Conservation (phyloP, 2,113 vertebrate species). For the Pterocles burchelli region DNA sequence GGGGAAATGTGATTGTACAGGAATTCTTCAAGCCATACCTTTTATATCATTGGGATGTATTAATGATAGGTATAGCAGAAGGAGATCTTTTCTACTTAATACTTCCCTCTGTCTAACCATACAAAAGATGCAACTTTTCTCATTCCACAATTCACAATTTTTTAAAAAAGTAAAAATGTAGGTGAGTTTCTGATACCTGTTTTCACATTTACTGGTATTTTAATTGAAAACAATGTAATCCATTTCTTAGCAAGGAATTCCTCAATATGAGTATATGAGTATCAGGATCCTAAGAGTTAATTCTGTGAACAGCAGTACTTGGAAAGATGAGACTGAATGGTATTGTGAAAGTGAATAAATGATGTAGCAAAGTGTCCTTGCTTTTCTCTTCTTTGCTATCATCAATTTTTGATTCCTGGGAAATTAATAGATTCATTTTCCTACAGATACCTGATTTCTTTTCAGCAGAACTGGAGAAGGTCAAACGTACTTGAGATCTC, state of each 20-base stretch:
- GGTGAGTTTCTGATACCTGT: neutral
- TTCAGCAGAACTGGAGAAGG: conserved; percentile 34
- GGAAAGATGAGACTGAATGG: conserved; percentile 8
- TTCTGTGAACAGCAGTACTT: neutral
- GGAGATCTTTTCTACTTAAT: neutral
- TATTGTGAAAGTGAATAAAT: conserved; percentile 27
- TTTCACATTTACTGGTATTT: neutral
- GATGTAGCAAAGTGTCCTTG: conserved; percentile 31
- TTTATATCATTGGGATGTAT: conserved; percentile 6
- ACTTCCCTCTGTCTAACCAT: neutral
- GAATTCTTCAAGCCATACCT: neutral
- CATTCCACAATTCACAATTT: neutral
- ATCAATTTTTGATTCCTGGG: conserved; percentile 31
- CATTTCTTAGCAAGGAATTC: neutral
- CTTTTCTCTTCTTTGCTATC: conserved; percentile 23
- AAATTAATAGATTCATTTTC: conserved; percentile 39
- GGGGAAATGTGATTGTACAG: neutral
- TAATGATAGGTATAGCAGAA: neutral
- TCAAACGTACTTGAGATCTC: conserved; percentile 30
- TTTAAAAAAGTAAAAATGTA: neutral
- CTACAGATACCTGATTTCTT: conserved; percentile 34
- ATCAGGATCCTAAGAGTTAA: neutral
- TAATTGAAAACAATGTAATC: neutral
- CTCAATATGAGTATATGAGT: neutral
- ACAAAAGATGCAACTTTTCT: neutral